phyloP scores from a whole-genome alignment of 2,888 invertebrate species.

The Pediacus dermestoides region DNA sequence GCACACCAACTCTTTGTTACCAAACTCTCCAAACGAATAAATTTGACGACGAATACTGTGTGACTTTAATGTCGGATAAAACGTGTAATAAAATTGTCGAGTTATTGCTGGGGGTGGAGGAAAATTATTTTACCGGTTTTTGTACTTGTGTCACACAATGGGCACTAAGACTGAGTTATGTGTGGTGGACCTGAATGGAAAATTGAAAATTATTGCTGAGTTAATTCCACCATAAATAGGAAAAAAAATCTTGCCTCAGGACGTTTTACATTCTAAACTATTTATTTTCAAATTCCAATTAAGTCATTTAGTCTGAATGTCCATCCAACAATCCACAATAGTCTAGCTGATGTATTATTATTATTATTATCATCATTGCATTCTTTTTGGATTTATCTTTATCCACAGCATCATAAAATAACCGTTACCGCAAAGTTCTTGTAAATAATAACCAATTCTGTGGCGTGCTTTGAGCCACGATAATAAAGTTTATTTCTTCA shows the following conservation, averaged over 20 bases:
- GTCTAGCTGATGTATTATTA: not conserved
- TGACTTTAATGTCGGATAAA: not conserved
- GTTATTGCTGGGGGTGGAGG: not conserved
- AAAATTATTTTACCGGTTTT: conserved; percentile 1
- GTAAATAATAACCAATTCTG: conserved; percentile 27
- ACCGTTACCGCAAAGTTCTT: not conserved
- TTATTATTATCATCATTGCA: not conserved
- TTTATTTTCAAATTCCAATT: no score
- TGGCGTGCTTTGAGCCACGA: conserved; percentile 21
- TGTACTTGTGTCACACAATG: no score
- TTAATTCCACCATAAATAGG: not conserved
- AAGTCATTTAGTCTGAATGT: no score
- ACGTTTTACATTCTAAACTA: no score
- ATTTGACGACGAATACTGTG: conserved; percentile 9
- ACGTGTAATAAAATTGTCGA: conserved; percentile 4
- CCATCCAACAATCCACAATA: not conserved
- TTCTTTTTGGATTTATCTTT: no score
- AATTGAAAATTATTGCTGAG: not conserved
- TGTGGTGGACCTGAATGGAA: not conserved
- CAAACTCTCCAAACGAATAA: conserved; percentile 17
- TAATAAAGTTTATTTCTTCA: conserved; percentile 33
- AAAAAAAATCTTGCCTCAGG: conserved; percentile 2
- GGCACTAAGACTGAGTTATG: not conserved
- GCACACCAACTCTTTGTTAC: conserved; percentile 20
- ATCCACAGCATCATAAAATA: conserved; percentile 1